Evolutionary conservation across 2,113 vertebrate species (phyloP).

Genomic region (Podarcis cretensis): DNA sequence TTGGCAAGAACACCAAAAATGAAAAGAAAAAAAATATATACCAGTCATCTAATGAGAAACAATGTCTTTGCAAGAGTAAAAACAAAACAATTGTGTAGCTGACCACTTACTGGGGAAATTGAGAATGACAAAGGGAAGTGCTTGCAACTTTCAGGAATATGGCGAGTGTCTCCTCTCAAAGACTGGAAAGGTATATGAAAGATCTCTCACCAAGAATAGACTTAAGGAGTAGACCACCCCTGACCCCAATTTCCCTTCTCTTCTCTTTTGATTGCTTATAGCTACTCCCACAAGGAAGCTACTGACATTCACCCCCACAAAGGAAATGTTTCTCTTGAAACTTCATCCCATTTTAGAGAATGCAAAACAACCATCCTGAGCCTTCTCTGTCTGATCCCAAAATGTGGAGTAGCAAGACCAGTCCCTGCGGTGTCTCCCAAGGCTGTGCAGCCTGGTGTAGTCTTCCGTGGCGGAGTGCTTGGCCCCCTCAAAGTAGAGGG

Average conservation of each 20-base stretch:
- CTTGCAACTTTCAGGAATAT: background rate
- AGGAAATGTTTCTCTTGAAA: no score
- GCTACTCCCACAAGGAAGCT: no score
- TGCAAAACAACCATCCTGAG: no score
- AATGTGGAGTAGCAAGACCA: no score
- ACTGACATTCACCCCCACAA: no score
- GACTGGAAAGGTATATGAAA: background rate
- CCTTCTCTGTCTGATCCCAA: no score
- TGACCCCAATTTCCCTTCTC: background rate
- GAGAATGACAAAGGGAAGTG: background rate
- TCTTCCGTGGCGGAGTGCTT: no score
- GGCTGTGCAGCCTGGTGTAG: no score
- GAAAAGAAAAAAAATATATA: rapidly evolving
- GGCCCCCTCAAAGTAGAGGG: no score
- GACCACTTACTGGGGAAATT: background rate
- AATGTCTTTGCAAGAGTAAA: background rate
- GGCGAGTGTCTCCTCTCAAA: background rate
- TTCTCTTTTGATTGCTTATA: no score
- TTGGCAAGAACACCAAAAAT: background rate
- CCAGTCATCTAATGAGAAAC: background rate
- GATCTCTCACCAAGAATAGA: background rate
- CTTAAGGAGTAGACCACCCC: background rate
- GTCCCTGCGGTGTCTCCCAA: no score
- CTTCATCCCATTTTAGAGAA: no score
- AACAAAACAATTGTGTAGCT: background rate